Percentiles rank a stretch among this genome's conserved stretches.
These are phyloP conservation scores for Napeogenes inachia DNA, from an alignment of 2,888 invertebrate species.

Conservation along the genomic window DNA sequence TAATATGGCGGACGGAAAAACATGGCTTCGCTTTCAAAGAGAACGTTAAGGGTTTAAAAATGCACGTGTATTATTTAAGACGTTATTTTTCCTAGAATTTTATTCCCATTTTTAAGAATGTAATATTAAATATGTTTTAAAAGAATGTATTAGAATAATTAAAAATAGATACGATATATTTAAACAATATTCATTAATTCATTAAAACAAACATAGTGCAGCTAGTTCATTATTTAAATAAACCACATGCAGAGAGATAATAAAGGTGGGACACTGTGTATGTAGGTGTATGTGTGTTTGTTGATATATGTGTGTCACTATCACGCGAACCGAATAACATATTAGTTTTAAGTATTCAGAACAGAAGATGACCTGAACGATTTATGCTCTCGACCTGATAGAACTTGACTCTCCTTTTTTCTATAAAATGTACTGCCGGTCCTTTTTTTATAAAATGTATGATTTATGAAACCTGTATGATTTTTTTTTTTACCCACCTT, in stretches of 20 bases:
- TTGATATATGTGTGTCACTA: background rate
- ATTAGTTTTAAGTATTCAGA: conserved; percentile 20
- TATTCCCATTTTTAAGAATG: background rate
- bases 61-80: background rate
- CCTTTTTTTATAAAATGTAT: too few relatives aligned
- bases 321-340: conserved; percentile 12
- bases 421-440: background rate
- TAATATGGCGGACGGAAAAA: conserved; percentile 37
- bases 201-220: too few relatives aligned
- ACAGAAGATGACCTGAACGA: conserved; percentile 24
- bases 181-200: too few relatives aligned
- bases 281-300: too few relatives aligned
- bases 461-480: too few relatives aligned
- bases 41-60: conserved; percentile 19
- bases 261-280: too few relatives aligned
- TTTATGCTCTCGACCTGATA: background rate
- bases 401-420: background rate
- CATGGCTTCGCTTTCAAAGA: conserved; percentile 42
- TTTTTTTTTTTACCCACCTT: too few relatives aligned
- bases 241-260: too few relatives aligned
- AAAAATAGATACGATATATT: too few relatives aligned
- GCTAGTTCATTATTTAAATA: too few relatives aligned
- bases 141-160: background rate
- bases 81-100: background rate
- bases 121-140: background rate